phyloP scores from a whole-genome alignment of 2,113 vertebrate species.

The Xenopus tropicalis region DNA sequence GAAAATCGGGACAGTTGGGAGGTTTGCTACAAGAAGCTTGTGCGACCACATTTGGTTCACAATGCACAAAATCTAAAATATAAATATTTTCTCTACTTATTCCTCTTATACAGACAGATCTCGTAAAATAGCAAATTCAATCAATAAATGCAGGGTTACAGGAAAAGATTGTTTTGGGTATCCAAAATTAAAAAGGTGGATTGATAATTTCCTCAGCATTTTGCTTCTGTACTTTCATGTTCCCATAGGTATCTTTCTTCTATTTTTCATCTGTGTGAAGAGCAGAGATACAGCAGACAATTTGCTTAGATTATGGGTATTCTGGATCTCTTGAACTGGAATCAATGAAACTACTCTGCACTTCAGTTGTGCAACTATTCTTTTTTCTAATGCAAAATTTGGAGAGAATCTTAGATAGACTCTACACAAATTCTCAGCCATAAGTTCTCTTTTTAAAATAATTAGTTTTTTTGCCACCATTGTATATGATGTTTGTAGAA shows the following conservation, averaged over 20 bases:
- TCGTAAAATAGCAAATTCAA: background rate
- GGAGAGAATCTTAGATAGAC: background rate
- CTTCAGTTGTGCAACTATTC: constrained; percentile 26
- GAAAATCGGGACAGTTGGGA: too few species aligned
- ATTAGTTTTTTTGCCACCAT: constrained; percentile 6
- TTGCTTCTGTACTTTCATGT: background rate
- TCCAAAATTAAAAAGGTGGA: background rate
- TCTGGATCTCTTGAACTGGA: constrained; percentile 34
- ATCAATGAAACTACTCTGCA: constrained; percentile 25
- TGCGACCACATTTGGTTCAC: too few species aligned
- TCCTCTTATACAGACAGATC: too few species aligned
- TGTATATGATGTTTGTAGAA: constrained; percentile 4
- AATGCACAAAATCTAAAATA: too few species aligned
- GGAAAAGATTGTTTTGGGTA: constrained; percentile 5
- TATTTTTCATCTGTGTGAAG: constrained; percentile 9
- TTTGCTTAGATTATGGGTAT: constrained; percentile 42
- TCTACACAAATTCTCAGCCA: constrained; percentile 37
- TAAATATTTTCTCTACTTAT: too few species aligned
- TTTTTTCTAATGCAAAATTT: constrained; percentile 18
- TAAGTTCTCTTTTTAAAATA: constrained; percentile 16
- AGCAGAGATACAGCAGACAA: constrained; percentile 28
- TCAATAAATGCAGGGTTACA: background rate
- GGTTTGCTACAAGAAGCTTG: too few species aligned
- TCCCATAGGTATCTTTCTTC: background rate
- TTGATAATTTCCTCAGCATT: background rate